Evolutionary conservation across 2,797 vertebrate genomes (phyloP), one percentile per base, ranked within the genome.

Genomic region (Arnoldichthys spilopterus): DNA sequence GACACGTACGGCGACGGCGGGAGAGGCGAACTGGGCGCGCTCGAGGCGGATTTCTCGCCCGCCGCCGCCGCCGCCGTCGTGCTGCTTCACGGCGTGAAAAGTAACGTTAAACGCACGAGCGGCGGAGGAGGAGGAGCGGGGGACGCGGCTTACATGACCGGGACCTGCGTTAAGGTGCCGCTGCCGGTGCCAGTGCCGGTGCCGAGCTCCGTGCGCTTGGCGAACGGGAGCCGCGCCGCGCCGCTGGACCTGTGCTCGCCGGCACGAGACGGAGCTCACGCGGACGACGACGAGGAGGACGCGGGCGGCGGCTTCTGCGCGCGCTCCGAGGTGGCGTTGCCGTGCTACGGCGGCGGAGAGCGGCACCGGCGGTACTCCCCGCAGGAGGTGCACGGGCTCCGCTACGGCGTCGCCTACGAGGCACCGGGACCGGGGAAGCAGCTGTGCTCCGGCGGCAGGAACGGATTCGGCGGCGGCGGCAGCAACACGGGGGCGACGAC

Each of bases 311-410:
- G 61, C 30, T 94, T 93, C 30, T 94, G 94, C 91, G 92, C 94
- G 89, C 94, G 93, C 85, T 96, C 95, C 61, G 96, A 97, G 78
- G 95, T 97, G 90, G 96, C 96, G 49, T 77, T 96, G 88, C 96
- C 96, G 67, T 97, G 96, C 85, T 96, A 96, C 91, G 92, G 92
- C 34, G 94, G 94, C 72, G 84, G 88, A 4, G 95, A 96, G 74
- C 90, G 94, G 85, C 92, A 94, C 85, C 77, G 94, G 86, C 89
- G 96, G 26, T 95, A 91, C 91, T 94, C 40, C 3, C 63, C 95
- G 24, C 88, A 94, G 88, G 95, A 96, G 89, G 94, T 92, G 84
- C 92, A 94, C 90, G 93, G 93, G 76, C 93, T 94, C 89, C 83
- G 93, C 88, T 94, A 94, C 88, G 93, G 95, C 94, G n/a, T n/a